Conservation (phyloP, 2,888 invertebrate species). For the Epinotia ramella region DNA sequence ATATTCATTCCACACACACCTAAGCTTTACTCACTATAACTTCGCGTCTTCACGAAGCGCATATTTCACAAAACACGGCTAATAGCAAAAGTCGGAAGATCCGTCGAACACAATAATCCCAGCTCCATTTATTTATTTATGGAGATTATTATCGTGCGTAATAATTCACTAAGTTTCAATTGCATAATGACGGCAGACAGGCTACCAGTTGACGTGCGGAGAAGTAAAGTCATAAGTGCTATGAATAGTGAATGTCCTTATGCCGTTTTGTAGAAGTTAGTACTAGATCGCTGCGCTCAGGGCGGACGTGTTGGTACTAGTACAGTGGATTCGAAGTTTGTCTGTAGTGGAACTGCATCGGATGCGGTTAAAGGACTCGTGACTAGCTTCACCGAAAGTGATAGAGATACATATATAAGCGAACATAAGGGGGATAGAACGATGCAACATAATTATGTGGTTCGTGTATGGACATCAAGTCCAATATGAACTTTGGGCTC, state of each 20-base stretch:
- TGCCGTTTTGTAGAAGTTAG: slow-evolving; percentile 56
- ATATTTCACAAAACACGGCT: slow-evolving; percentile 41
- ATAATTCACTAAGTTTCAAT: slow-evolving; percentile 86
- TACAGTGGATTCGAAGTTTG: slow-evolving; percentile 29
- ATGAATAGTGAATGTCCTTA: background rate
- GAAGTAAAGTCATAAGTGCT: background rate
- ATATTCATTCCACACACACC: background rate
- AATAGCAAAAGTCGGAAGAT: slow-evolving; percentile 39
- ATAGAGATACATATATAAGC: background rate
- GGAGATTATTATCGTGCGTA: slow-evolving; percentile 82
- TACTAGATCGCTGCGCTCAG: slow-evolving; percentile 60
- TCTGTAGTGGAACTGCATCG: slow-evolving; percentile 28
- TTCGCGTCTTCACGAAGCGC: slow-evolving; percentile 25
- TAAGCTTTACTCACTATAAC: slow-evolving; percentile 2
- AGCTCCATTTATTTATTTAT: slow-evolving; percentile 81
- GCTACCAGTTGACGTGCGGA: slow-evolving; percentile 64
- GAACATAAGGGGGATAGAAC: too few species aligned
- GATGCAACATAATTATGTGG: too few species aligned
- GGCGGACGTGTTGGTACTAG: slow-evolving; percentile 67
- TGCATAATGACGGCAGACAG: slow-evolving; percentile 83
- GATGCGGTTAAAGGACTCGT: background rate
- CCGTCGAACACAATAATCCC: slow-evolving; percentile 62
- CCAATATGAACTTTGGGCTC: too few species aligned
- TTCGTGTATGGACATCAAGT: too few species aligned
- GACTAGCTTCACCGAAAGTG: background rate